phyloP scores from a whole-genome alignment of 2,797 vertebrate species.

The Semotilus atromaculatus region DNA sequence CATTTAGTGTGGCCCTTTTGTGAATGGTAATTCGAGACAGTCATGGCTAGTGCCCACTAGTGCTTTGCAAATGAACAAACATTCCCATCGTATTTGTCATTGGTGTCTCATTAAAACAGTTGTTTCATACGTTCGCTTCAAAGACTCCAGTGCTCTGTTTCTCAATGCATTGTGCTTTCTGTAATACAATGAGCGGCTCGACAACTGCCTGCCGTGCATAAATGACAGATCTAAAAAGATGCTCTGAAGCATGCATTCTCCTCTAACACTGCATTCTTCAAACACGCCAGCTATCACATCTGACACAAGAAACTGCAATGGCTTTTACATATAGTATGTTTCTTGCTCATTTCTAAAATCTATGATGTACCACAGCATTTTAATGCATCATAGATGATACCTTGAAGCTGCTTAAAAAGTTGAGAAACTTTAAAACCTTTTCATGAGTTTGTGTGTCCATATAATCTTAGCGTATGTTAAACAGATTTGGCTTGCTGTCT shows the following conservation, averaged over 20 bases:
- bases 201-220: neutral
- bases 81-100: slow-evolving; percentile 28
- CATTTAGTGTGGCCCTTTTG: slow-evolving; percentile 26
- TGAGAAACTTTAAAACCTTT: neutral
- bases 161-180: neutral
- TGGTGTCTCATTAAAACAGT: slow-evolving; percentile 40
- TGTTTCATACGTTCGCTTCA: slow-evolving; percentile 13
- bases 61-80: slow-evolving; percentile 34
- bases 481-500: too few relatives aligned
- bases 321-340: neutral
- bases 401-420: neutral
- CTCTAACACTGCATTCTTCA: slow-evolving; percentile 4
- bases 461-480: too few relatives aligned
- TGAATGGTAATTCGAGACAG: slow-evolving; percentile 24
- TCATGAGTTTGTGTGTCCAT: too few relatives aligned
- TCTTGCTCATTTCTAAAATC: neutral
- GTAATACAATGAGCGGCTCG: slow-evolving; percentile 7
- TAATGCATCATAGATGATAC: neutral
- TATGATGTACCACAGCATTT: neutral
- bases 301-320: slow-evolving; percentile 4
- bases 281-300: slow-evolving; percentile 1
- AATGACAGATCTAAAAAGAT: slow-evolving; percentile 35
- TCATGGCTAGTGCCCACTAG: slow-evolving; percentile 18
- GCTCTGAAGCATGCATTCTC: slow-evolving; percentile 11
- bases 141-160: slow-evolving; percentile 20